Conservation (phyloP, 1,140 invertebrate genomes). For the Leptestheria dahalacensis region DNA sequence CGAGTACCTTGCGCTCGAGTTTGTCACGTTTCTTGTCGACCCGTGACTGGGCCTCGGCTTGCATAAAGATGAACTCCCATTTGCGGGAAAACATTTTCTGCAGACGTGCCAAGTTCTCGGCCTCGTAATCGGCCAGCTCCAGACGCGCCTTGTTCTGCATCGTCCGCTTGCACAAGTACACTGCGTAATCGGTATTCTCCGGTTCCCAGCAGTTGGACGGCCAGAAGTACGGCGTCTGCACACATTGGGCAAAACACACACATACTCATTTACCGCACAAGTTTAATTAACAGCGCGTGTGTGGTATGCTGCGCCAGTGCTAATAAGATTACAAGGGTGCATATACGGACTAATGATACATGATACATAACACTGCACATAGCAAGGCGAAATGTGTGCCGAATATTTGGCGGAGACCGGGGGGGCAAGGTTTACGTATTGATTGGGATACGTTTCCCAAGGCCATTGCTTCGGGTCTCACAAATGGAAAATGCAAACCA, state of each 20-base stretch:
- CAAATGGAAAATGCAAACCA: too few species aligned
- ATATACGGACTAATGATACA: conserved; percentile 3
- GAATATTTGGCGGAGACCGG: too few species aligned
- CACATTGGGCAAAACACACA: too few species aligned
- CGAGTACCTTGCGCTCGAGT: conserved; percentile 90
- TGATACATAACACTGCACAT: neutral
- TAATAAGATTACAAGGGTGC: conserved; percentile 5
- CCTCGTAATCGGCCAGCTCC: conserved; percentile 95
- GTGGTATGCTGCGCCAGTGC: too few species aligned
- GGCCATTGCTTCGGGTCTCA: too few species aligned
- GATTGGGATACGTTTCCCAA: too few species aligned
- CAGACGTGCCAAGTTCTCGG: conserved; percentile 87
- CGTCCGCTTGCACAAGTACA: conserved; percentile 96
- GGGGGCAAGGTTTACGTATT: too few species aligned
- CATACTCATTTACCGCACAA: too few species aligned
- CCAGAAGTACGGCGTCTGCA: conserved; percentile 97
- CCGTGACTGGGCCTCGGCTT: conserved; percentile 65
- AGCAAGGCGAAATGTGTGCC: too few species aligned
- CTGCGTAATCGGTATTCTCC: conserved; percentile 98
- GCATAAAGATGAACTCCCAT: conserved; percentile 99
- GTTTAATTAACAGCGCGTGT: too few species aligned
- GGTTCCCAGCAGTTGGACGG: conserved; percentile 98
- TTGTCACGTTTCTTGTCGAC: conserved; percentile 98
- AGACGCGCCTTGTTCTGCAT: conserved; percentile 99
- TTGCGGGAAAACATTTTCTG: conserved; percentile 99